These are phyloP conservation scores for Opisthocomus hoazin DNA, from an alignment of 2,113 vertebrate species.

Conservation along the genomic window DNA sequence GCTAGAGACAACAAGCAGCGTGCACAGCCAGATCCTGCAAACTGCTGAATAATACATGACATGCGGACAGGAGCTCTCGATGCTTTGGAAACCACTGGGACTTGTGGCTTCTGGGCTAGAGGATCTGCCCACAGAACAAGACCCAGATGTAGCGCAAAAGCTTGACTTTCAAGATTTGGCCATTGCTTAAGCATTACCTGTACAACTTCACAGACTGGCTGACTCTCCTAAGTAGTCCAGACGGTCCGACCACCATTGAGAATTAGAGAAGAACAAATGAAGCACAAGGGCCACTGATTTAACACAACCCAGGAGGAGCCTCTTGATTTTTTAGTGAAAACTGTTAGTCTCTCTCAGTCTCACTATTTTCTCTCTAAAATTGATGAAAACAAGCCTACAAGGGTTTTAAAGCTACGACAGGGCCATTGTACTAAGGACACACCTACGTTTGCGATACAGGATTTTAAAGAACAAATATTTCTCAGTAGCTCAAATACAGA, in stretches of 20 bases:
- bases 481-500: background rate
- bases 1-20: rapidly evolving
- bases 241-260: background rate
- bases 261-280: background rate
- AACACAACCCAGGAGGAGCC: background rate
- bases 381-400: background rate
- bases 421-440: background rate
- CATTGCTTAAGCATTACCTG: background rate
- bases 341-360: background rate
- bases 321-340: background rate
- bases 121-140: background rate
- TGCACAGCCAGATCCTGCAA: background rate
- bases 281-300: background rate
- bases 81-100: background rate
- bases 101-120: background rate
- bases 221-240: background rate
- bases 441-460: rapidly evolving
- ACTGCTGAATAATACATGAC: background rate
- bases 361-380: background rate
- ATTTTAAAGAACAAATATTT: background rate
- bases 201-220: background rate
- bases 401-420: rapidly evolving
- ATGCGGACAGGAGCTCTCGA: rapidly evolving
- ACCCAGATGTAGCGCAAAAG: background rate
- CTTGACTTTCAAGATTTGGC: background rate